Evolutionary conservation across 2,888 invertebrate genomes (phyloP).

Genomic region (Diplazon laetatorius): DNA sequence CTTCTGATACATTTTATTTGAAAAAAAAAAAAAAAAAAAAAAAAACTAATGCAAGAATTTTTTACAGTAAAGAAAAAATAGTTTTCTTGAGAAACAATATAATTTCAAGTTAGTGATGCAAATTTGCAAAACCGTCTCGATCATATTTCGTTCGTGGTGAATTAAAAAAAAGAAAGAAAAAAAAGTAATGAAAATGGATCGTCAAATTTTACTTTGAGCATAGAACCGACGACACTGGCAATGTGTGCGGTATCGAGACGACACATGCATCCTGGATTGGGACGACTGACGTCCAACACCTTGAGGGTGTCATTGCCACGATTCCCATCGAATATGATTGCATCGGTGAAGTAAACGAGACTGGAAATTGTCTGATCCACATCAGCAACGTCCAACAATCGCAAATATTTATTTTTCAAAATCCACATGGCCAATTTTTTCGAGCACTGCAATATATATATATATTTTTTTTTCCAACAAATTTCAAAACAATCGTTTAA

Average conservation of each 20-base stretch:
- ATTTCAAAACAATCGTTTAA: neutral
- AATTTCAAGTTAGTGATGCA: constrained; percentile 10
- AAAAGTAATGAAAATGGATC: constrained; percentile 11
- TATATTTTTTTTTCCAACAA: too few relatives aligned
- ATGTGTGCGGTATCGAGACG: constrained; percentile 75
- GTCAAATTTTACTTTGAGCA: constrained; percentile 76
- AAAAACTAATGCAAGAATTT: too few relatives aligned
- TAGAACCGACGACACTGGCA: constrained; percentile 76
- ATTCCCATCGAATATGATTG: constrained; percentile 81
- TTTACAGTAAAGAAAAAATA: too few relatives aligned
- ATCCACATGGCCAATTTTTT: constrained; percentile 84
- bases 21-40: too few relatives aligned
- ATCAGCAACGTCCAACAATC: constrained; percentile 85
- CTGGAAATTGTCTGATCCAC: constrained; percentile 85
- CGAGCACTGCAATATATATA: constrained; percentile 82
- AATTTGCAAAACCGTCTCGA: too few relatives aligned
- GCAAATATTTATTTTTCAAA: constrained; percentile 82
- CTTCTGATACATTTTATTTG: too few relatives aligned
- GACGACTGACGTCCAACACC: constrained; percentile 81
- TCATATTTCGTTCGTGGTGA: too few relatives aligned
- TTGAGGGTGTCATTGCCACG: constrained; percentile 76
- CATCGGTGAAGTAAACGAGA: constrained; percentile 83
- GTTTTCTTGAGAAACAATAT: neutral
- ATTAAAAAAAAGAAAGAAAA: too few relatives aligned
- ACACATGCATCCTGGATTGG: constrained; percentile 76